Evolutionary conservation across 2,797 vertebrate genomes (phyloP), one percentile per base, ranked within the genome.

Genomic region (Momotus momota): DNA sequence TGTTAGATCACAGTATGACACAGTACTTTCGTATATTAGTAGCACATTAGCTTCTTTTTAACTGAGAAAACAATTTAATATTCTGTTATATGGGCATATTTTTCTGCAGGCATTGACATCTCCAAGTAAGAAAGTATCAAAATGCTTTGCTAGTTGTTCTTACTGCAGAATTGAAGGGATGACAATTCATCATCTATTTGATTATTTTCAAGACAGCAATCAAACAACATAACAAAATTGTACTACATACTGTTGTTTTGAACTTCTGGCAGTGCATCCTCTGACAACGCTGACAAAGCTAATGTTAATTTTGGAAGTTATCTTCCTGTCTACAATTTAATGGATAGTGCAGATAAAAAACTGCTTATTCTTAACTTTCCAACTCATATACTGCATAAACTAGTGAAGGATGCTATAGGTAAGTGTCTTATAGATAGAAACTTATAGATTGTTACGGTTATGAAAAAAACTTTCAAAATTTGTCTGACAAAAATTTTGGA

Each of bases 241-340:
- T 52, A 73, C 46, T 29, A 77, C 23, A 20, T 61, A n/a, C 29
- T 3, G 16, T 48, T 85, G 80, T 67, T 83, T 83, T 86, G 70
- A 83, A 78, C 55, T 91, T 60, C 78, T 81, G 73, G 78, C 73
- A 86, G 38, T 3, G 51, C 41, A 43, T 91, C 78, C 78, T 77
- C 81, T 83, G 73, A 72, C 55, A 94, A 46, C 25, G 88, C 70
- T 91, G 85, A 89, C 73, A 77, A 89, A 84, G 91, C 91, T 81
- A 65, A 84, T 77, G 51, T 72, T 83, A 86, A 83, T 91, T 93
- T 86, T 94, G 85, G 73, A 91, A 52, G 73, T 65, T 86, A 89
- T 57, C 41, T 81, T 78, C 51, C 46, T 66, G 73, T 57, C 91
- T 86, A 77, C 41, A 69, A 35, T 66, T 55, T 81, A 94, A 93